These are phyloP conservation scores for Sebastes schlegelii DNA, from an alignment of 2,113 vertebrate species.

Conservation along the genomic window DNA sequence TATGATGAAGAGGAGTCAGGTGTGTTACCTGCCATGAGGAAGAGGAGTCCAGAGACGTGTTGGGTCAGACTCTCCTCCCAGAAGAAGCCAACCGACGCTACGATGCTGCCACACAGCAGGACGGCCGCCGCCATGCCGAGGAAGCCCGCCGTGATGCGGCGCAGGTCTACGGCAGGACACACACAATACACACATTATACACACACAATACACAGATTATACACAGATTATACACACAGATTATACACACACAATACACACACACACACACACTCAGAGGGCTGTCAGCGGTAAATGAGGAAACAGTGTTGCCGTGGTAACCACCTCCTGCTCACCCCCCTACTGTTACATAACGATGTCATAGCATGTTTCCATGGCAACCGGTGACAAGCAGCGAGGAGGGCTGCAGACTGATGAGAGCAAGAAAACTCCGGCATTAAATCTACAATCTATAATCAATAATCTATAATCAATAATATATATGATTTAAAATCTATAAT, in stretches of 20 bases:
- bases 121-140: constrained; percentile 89
- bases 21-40: constrained; percentile 89
- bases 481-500: no score
- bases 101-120: constrained; percentile 87
- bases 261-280: background rate
- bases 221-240: no score
- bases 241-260: no score
- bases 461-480: no score
- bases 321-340: constrained; percentile 22
- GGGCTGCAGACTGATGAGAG: background rate
- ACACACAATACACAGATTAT: no score
- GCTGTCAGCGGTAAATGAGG: no score
- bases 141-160: constrained; percentile 87
- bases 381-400: constrained; percentile 5
- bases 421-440: background rate
- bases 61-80: constrained; percentile 91
- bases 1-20: background rate
- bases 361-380: constrained; percentile 47
- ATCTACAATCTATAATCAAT: constrained; percentile 21
- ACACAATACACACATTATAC: background rate
- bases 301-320: constrained; percentile 60
- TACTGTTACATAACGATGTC: constrained; percentile 38
- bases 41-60: constrained; percentile 88
- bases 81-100: constrained; percentile 88
- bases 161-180: constrained; percentile 79